Evolutionary conservation across 2,113 vertebrate species (phyloP).

Genomic region (Taxidea taxus): DNA sequence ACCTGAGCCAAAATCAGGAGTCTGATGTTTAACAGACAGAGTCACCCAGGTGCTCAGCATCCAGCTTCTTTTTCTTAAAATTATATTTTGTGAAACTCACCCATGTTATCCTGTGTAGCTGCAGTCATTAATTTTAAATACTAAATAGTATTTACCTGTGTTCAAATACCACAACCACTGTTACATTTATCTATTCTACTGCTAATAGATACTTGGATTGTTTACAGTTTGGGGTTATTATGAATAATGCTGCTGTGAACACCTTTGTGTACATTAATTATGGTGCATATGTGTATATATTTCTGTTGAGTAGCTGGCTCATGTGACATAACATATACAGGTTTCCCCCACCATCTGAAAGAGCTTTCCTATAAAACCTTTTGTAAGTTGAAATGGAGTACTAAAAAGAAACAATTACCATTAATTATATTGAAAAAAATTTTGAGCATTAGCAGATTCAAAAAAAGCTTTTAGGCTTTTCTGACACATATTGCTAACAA

Average conservation of each 20-base stretch:
- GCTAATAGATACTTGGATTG: neutral
- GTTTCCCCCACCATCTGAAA: neutral
- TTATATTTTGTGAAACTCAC: neutral
- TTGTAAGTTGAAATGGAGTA: neutral
- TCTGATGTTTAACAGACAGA: neutral
- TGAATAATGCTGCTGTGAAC: neutral
- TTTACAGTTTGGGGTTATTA: neutral
- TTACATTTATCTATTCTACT: neutral
- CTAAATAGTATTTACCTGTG: neutral
- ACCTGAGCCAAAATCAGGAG: neutral
- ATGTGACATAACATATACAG: neutral
- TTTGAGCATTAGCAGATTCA: neutral
- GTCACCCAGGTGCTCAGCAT: neutral
- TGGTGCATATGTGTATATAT: neutral
- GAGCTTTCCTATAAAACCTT: neutral
- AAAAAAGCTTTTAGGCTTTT: neutral
- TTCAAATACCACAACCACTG: neutral
- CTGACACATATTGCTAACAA: neutral
- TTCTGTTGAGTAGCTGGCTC: neutral
- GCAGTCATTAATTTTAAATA: neutral
- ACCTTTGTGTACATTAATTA: neutral
- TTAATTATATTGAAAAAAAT: neutral
- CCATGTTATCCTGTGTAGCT: neutral
- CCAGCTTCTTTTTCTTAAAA: neutral
- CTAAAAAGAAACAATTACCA: neutral